Evolutionary conservation across 1,140 invertebrate species (phyloP).

Genomic region (Eurosta solidaginis): DNA sequence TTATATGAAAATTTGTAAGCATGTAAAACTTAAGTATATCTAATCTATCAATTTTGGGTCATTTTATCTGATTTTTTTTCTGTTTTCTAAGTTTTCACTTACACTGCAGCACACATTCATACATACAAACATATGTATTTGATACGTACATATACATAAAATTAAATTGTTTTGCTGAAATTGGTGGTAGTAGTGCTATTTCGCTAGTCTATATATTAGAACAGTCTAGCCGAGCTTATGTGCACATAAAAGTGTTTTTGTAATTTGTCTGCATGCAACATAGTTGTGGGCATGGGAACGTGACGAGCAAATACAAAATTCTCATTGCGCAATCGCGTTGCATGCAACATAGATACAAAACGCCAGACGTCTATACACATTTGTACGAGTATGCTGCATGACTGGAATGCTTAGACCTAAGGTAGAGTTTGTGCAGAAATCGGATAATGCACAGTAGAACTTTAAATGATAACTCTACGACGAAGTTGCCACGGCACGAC

Average conservation of each 20-base stretch:
- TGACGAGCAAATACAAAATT: not conserved
- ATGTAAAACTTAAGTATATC: not conserved
- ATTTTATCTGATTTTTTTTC: not conserved
- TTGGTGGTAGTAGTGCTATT: conserved; percentile 22
- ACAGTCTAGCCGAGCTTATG: too few species aligned
- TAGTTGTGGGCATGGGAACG: not conserved
- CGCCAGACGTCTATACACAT: not conserved
- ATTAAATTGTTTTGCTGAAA: not conserved
- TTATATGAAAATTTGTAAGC: too few species aligned
- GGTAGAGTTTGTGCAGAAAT: not conserved
- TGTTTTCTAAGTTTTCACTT: not conserved
- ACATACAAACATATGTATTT: not conserved
- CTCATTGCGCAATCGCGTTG: conserved; percentile 13
- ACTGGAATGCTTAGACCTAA: not conserved
- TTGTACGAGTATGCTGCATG: not conserved
- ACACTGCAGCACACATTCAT: not conserved
- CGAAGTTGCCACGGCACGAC: not conserved
- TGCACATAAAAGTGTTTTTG: too few species aligned
- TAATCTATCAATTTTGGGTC: conserved; percentile 27
- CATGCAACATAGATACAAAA: not conserved
- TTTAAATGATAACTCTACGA: not conserved
- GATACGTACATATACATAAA: too few species aligned
- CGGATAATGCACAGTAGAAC: not conserved
- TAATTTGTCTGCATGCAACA: not conserved
- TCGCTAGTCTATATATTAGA: conserved; percentile 24